These are phyloP conservation scores for Lordiphosa andalusiaca DNA, from an alignment of 2,888 invertebrate species.

Conservation along the genomic window DNA sequence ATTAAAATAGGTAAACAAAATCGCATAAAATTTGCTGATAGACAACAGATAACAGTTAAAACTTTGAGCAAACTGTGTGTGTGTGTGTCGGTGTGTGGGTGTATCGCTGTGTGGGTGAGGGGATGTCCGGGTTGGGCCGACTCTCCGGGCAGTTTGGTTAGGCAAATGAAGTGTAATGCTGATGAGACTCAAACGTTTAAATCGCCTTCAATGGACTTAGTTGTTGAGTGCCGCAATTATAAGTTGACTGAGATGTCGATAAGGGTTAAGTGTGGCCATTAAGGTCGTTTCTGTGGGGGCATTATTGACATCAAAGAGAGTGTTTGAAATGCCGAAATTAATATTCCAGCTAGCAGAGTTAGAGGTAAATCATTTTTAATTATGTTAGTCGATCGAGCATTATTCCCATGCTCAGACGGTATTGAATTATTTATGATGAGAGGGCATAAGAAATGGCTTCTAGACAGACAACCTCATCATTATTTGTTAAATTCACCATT, in stretches of 20 bases:
- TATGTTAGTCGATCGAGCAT: too few relatives aligned
- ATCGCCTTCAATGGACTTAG: constrained; percentile 37
- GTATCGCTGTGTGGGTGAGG: constrained; percentile 3
- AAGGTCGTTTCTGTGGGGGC: background rate
- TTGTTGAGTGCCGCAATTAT: constrained; percentile 49
- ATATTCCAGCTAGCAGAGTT: background rate
- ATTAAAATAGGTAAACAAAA: constrained; percentile 73
- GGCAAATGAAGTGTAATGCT: constrained; percentile 58
- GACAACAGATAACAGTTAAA: constrained; percentile 73
- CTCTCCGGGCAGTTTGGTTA: constrained; percentile 47
- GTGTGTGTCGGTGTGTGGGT: constrained; percentile 13
- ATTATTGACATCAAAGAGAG: too few relatives aligned
- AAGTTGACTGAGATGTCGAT: constrained; percentile 18
- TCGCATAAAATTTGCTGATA: constrained; percentile 73
- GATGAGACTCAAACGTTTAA: constrained; percentile 25
- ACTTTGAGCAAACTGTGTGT: constrained; percentile 59
- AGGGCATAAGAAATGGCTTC: too few relatives aligned
- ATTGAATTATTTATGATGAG: too few relatives aligned
- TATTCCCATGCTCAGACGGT: too few relatives aligned
- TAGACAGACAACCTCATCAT: too few relatives aligned
- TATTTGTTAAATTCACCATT: too few relatives aligned
- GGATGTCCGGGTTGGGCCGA: constrained; percentile 9
- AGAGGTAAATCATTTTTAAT: too few relatives aligned
- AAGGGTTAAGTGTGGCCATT: constrained; percentile 32
- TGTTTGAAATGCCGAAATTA: background rate